Conservation (phyloP, 35 echinoderm and acorn worm genomes). For the Heliocidaris tuberculata region DNA sequence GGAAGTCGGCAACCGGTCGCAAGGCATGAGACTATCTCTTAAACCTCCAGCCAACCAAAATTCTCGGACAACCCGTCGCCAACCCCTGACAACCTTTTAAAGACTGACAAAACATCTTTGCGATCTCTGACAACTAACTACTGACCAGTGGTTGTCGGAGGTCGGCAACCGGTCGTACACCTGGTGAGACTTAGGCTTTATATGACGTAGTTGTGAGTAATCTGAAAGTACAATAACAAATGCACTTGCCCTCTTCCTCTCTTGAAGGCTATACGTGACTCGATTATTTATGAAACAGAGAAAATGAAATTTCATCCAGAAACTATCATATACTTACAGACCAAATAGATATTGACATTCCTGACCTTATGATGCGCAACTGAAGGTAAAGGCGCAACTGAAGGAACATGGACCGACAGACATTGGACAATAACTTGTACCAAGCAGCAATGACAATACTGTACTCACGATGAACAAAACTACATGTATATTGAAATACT, state of each 20-base stretch:
- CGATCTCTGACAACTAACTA: no score
- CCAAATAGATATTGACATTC: neutral
- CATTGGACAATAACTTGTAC: neutral
- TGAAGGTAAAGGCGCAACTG: neutral
- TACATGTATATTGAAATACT: neutral
- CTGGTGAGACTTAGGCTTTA: neutral
- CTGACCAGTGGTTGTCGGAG: no score
- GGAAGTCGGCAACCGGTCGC: no score
- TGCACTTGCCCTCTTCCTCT: neutral
- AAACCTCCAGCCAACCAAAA: no score
- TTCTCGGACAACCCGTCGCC: no score
- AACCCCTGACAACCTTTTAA: no score
- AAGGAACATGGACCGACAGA: neutral
- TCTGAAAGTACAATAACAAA: neutral
- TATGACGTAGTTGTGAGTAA: neutral
- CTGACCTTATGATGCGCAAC: neutral
- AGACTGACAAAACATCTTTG: no score
- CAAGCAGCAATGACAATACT: no score
- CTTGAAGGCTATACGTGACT: neutral
- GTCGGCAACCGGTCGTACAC: no score
- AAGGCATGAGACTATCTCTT: no score
- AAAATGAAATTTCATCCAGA: neutral
- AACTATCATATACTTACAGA: neutral
- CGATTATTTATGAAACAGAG: neutral
- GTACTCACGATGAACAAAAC: neutral